A percentile compares a stretch with the other conserved stretches of the same genome.
These are phyloP conservation scores for Enteromius treurensis DNA, from an alignment of 2,797 vertebrate species.

Conservation along the genomic window DNA sequence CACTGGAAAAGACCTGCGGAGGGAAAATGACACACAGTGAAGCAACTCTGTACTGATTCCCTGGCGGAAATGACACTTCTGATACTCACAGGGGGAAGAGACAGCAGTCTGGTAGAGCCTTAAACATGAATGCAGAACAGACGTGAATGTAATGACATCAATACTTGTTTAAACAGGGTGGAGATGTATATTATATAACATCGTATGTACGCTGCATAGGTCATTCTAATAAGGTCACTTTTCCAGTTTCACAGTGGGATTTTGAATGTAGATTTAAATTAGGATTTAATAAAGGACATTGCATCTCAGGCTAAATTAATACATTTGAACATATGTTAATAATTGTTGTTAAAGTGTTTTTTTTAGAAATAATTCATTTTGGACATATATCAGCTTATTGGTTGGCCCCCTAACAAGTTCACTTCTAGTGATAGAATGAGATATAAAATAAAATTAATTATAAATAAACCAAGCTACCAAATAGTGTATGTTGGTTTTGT, in stretches of 20 bases:
- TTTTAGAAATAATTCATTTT: not conserved
- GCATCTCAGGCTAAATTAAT: not conserved
- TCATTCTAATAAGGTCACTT: not conserved
- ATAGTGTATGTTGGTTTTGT: not conserved
- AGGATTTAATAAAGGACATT: not conserved
- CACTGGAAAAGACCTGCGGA: conserved; percentile 57
- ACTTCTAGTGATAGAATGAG: not conserved
- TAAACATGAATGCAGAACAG: conserved; percentile 41
- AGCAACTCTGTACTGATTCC: not conserved
- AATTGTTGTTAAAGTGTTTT: not conserved
- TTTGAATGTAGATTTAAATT: not conserved
- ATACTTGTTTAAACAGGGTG: conserved; percentile 3
- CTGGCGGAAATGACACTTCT: not conserved
- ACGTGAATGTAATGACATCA: not conserved
- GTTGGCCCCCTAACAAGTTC: not conserved
- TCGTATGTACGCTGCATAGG: not conserved
- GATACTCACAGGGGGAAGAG: conserved; percentile 69
- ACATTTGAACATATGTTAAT: not conserved
- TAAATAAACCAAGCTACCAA: not conserved
- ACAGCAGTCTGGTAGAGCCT: conserved; percentile 69
- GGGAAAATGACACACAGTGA: not conserved
- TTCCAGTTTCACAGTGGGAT: not conserved
- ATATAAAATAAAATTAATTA: not conserved
- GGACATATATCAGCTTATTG: not conserved
- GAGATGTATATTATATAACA: not conserved